Percentiles rank a stretch among this genome's conserved stretches.
These are phyloP conservation scores for Melanotaenia pygmaea DNA, from an alignment of 2,797 vertebrate genomes.

Conservation along the genomic window DNA sequence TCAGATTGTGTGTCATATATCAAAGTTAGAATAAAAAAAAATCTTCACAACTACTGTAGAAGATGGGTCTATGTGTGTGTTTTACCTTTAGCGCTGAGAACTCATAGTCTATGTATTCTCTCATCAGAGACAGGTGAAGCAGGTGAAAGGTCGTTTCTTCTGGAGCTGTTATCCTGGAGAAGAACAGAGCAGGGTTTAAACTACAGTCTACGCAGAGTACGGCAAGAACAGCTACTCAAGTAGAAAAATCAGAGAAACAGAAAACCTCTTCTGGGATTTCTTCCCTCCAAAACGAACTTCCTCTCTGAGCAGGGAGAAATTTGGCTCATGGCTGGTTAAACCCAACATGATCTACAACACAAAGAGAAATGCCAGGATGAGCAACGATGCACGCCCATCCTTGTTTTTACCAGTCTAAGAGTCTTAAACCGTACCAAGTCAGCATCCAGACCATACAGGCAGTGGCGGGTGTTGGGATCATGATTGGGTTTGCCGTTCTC, in stretches of 20 bases:
- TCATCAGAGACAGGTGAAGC: constrained; percentile 96
- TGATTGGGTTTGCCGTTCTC: constrained; percentile 90
- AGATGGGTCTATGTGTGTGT: background rate
- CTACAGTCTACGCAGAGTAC: background rate
- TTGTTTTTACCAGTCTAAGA: background rate
- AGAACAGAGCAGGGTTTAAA: background rate
- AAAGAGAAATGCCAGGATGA: constrained; percentile 28
- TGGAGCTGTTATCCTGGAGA: constrained; percentile 90
- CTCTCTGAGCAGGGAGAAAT: constrained; percentile 98
- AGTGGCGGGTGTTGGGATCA: constrained; percentile 95
- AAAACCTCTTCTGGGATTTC: constrained; percentile 92
- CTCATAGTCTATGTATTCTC: constrained; percentile 98
- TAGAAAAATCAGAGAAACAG: background rate
- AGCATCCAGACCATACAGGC: constrained; percentile 98
- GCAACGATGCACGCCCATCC: background rate
- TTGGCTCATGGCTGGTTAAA: constrained; percentile 96
- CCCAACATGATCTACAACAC: constrained; percentile 94
- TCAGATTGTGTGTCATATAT: background rate
- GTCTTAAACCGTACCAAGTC: constrained; percentile 87
- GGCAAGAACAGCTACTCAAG: too few species aligned
- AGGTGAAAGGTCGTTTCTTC: constrained; percentile 99
- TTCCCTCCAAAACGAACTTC: constrained; percentile 98
- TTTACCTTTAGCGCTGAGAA: constrained; percentile 94
- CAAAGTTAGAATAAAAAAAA: background rate
- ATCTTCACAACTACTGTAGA: background rate